A percentile compares a stretch with the other conserved stretches of the same genome.
These are phyloP conservation scores for Gasterosteus nipponicus DNA, from an alignment of 2,113 vertebrate species.

Conservation along the genomic window DNA sequence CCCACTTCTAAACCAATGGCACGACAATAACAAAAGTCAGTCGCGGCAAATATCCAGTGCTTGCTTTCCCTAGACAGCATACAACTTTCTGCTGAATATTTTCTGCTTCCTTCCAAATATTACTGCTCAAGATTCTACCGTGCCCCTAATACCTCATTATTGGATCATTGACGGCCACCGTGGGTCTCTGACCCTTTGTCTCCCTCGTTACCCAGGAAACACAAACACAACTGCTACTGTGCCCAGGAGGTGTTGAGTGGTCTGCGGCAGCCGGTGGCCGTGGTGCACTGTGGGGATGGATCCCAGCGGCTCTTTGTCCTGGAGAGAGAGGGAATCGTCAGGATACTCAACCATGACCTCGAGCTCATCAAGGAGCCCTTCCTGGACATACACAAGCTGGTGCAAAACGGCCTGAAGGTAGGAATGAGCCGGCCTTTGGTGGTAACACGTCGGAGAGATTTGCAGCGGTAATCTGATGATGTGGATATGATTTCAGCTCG, in stretches of 20 bases:
- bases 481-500: constrained; percentile 6
- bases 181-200: constrained; percentile 65
- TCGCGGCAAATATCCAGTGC: background rate
- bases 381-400: constrained; percentile 98
- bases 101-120: background rate
- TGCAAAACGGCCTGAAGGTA: constrained; percentile 99
- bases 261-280: constrained; percentile 90
- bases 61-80: background rate
- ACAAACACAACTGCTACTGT: constrained; percentile 99
- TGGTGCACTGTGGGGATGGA: constrained; percentile 92
- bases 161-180: constrained; percentile 38
- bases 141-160: constrained; percentile 7
- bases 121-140: background rate
- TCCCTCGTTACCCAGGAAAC: constrained; percentile 87
- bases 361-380: constrained; percentile 95
- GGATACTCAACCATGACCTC: constrained; percentile 89
- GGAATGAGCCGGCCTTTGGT: constrained; percentile 47
- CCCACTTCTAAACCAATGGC: background rate
- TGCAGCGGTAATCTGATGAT: background rate
- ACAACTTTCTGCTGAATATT: background rate
- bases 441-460: background rate
- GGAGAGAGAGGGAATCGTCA: constrained; percentile 96
- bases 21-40: background rate
- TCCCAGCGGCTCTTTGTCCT: constrained; percentile 96
- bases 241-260: constrained; percentile 93